A percentile compares a stretch with the other conserved stretches of the same genome.
Conservation (phyloP, 2,113 vertebrate species). For the Dasyprocta punctata region DNA sequence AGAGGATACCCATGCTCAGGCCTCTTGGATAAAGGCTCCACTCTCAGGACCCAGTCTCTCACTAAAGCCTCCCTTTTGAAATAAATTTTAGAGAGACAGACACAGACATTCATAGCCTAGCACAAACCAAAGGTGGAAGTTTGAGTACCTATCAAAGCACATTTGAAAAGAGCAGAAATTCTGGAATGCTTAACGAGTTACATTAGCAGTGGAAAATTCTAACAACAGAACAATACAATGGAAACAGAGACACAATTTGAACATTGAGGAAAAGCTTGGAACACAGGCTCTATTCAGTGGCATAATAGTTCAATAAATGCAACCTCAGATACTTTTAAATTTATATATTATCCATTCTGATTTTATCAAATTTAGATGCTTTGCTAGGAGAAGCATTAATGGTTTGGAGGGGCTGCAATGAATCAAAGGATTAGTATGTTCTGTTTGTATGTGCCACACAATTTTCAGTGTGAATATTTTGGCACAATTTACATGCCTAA, state of each 20-base stretch:
- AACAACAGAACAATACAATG: slow-evolving; percentile 35
- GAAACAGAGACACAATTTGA: neutral
- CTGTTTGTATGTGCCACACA: neutral
- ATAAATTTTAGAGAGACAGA: neutral
- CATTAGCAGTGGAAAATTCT: neutral
- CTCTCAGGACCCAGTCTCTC: neutral
- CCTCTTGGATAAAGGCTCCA: neutral
- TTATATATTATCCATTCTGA: neutral
- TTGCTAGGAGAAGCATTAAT: slow-evolving; percentile 19
- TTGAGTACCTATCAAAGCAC: neutral
- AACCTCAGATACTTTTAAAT: neutral
- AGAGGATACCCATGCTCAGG: too few species aligned
- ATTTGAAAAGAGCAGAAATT: neutral
- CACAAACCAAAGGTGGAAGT: neutral
- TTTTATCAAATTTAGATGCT: slow-evolving; percentile 9
- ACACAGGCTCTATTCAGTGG: neutral
- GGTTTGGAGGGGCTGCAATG: slow-evolving; percentile 48
- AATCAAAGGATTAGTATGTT: slow-evolving; percentile 22
- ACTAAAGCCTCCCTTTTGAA: neutral
- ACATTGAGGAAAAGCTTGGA: neutral
- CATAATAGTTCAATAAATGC: neutral
- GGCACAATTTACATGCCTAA: neutral
- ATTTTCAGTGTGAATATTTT: slow-evolving; percentile 15
- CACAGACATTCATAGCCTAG: neutral
- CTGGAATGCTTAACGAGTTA: slow-evolving; percentile 2